Percentiles rank a stretch among this genome's conserved stretches.
Evolutionary conservation across 2,113 vertebrate genomes (phyloP).

Genomic region (Corvus cornix): DNA sequence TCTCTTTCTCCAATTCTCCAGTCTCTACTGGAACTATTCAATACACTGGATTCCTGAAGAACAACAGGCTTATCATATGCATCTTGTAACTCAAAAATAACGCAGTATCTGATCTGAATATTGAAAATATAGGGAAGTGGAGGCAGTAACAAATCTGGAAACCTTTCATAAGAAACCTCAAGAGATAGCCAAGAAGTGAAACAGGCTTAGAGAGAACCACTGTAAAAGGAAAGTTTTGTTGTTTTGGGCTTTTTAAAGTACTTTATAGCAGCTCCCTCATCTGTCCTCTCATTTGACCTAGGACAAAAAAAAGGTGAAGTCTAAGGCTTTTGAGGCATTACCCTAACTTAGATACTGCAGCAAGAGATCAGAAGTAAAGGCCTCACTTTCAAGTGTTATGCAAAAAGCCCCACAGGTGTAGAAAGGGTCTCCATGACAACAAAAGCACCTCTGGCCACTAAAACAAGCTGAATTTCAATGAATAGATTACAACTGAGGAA

Average conservation of each 20-base stretch:
- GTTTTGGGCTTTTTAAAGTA: not conserved
- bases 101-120: not conserved
- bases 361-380: not conserved
- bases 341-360: not conserved
- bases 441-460: not conserved
- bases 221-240: not conserved
- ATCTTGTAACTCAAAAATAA: not conserved
- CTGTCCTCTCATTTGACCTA: not conserved
- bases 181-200: not conserved
- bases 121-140: not conserved
- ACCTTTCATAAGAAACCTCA: not conserved
- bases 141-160: not conserved
- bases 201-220: not conserved
- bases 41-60: constrained; percentile 73
- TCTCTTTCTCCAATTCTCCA: constrained; percentile 78
- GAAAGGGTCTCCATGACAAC: not conserved
- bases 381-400: not conserved
- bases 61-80: not conserved
- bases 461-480: not conserved
- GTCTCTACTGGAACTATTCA: constrained; percentile 77
- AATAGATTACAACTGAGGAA: not conserved
- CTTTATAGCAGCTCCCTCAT: not conserved
- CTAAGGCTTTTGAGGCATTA: not conserved
- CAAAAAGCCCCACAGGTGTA: not conserved
- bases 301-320: not conserved